Percentiles rank a stretch among this genome's conserved stretches.
phyloP scores from a whole-genome alignment of 2,888 invertebrate genomes.

The Tetragnatha montana region DNA sequence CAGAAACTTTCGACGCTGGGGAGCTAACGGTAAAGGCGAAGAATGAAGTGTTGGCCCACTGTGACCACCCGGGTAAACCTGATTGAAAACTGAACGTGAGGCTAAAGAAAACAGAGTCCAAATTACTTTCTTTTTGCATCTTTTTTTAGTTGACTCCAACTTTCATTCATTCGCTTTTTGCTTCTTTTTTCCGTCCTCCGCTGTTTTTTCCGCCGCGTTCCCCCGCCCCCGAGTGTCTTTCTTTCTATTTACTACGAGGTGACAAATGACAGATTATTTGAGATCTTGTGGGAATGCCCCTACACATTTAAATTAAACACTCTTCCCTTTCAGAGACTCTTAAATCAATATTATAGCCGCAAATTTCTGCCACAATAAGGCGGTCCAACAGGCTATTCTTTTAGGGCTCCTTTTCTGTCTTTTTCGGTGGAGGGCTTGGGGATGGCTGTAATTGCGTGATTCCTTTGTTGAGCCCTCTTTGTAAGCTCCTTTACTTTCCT shows the following conservation, averaged over 20 bases:
- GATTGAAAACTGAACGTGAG: conserved; percentile 72
- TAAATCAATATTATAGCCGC: conserved; percentile 66
- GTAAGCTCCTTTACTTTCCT: conserved; percentile 45
- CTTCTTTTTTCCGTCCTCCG: conserved; percentile 45
- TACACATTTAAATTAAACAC: conserved; percentile 71
- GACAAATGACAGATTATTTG: conserved; percentile 70
- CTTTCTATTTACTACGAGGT: conserved; percentile 68
- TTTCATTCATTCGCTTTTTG: conserved; percentile 62
- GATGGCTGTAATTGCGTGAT: conserved; percentile 48
- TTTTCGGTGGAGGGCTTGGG: conserved; percentile 34
- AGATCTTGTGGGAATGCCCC: conserved; percentile 52
- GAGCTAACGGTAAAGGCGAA: conserved; percentile 64
- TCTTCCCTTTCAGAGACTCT: conserved; percentile 38
- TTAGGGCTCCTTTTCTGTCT: conserved; percentile 56
- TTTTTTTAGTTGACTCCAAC: conserved; percentile 51
- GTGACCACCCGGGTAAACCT: conserved; percentile 70
- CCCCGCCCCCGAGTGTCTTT: conserved; percentile 59
- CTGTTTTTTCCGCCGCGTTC: conserved; percentile 38
- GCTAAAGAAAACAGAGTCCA: conserved; percentile 70
- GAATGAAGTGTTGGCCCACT: conserved; percentile 71
- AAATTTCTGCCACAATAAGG: conserved; percentile 51
- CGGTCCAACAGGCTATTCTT: conserved; percentile 41
- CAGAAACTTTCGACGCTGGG: conserved; percentile 71
- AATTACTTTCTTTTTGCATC: conserved; percentile 72
- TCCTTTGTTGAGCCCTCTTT: conserved; percentile 27